A percentile compares a stretch with the other conserved stretches of the same genome.
phyloP scores from a whole-genome alignment of 2,888 invertebrate species.

The Eudemis profundana region DNA sequence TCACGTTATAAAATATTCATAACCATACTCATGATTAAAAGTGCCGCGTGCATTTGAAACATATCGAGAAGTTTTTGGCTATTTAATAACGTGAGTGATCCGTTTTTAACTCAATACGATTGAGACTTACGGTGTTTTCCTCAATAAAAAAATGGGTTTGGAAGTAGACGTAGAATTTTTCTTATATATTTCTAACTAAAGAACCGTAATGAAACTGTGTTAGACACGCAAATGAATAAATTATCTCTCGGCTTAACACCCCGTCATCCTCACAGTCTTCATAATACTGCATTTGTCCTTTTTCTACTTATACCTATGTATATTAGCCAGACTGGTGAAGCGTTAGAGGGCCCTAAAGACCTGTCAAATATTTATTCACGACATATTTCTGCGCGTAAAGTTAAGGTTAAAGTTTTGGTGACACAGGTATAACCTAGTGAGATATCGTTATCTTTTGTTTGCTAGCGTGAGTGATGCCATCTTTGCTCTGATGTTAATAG shows the following conservation, averaged over 20 bases:
- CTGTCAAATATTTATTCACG: constrained; percentile 38
- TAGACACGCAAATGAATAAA: neutral
- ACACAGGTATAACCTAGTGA: constrained; percentile 17
- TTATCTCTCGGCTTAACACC: neutral
- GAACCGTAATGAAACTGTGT: neutral
- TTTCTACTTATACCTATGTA: neutral
- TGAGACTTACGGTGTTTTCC: too few relatives aligned
- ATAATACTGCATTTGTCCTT: neutral
- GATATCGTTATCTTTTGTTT: constrained; percentile 38
- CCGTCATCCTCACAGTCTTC: too few relatives aligned
- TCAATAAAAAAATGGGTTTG: too few relatives aligned
- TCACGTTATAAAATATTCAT: too few relatives aligned
- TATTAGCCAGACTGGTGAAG: too few relatives aligned
- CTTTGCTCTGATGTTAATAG: constrained; percentile 9
- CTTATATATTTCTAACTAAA: too few relatives aligned
- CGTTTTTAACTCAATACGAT: too few relatives aligned
- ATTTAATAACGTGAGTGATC: too few relatives aligned
- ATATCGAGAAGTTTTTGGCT: too few relatives aligned
- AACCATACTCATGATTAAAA: too few relatives aligned
- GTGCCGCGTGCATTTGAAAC: too few relatives aligned
- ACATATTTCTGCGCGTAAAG: constrained; percentile 25
- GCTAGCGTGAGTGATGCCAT: constrained; percentile 27
- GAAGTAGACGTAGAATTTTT: too few relatives aligned
- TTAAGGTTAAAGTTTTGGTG: constrained; percentile 33
- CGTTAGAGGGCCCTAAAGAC: constrained; percentile 33